Evolutionary conservation across 1,140 invertebrate genomes (phyloP).

Genomic region (Drosophila pseudoananassae): DNA sequence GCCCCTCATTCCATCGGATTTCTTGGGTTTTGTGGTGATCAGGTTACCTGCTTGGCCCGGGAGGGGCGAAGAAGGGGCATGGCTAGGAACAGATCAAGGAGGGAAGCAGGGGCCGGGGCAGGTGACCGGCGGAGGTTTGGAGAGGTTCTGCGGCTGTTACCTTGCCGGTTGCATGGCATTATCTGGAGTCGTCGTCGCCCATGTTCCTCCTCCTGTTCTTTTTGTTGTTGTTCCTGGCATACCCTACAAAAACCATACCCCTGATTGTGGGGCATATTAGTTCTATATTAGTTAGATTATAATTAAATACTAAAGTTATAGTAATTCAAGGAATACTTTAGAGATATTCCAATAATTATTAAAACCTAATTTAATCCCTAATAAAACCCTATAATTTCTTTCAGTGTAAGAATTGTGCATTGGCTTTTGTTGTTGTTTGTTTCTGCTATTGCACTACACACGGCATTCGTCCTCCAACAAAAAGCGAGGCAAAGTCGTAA

Average conservation of each 20-base stretch:
- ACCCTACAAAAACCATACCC: constrained; percentile 33
- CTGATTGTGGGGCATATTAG: constrained; percentile 1
- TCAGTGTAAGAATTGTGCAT: constrained; percentile 20
- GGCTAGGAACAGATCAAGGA: not conserved
- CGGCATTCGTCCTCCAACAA: constrained; percentile 77
- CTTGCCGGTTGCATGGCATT: constrained; percentile 69
- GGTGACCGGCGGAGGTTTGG: constrained; percentile 53
- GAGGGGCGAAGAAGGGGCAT: constrained; percentile 3
- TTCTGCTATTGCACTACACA: constrained; percentile 72
- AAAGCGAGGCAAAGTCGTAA: constrained; percentile 58
- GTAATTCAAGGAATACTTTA: not conserved
- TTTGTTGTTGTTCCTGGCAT: constrained; percentile 32
- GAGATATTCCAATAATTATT: too few relatives aligned
- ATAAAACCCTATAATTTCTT: not conserved
- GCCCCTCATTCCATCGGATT: constrained; percentile 15
- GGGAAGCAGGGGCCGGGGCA: constrained; percentile 38
- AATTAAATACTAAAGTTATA: not conserved
- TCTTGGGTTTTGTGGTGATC: constrained; percentile 59
- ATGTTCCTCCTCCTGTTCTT: constrained; percentile 8
- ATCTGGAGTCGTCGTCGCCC: constrained; percentile 49
- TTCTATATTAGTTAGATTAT: not conserved
- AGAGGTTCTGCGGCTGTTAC: constrained; percentile 43
- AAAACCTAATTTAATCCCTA: too few relatives aligned
- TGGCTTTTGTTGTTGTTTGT: constrained; percentile 47
- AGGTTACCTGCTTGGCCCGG: constrained; percentile 55